Evolutionary conservation across 2,888 invertebrate genomes (phyloP).

Genomic region (Masnerella sp.): DNA sequence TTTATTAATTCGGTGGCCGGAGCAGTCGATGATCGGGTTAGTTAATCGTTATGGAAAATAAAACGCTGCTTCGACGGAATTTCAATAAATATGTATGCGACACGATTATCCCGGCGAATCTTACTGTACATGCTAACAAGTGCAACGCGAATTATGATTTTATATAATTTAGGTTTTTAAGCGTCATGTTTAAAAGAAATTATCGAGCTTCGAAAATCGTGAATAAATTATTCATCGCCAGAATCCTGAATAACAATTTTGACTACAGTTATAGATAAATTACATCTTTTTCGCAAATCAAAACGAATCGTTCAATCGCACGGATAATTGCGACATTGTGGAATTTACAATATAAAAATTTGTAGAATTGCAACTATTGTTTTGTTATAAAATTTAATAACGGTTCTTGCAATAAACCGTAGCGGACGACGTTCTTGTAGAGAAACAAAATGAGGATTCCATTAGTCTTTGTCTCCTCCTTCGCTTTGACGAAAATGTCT

Average conservation of each 20-base stretch:
- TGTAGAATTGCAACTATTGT: too few relatives aligned
- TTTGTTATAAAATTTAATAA: neutral
- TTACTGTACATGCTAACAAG: slow-evolving; percentile 18
- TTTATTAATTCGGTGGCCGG: slow-evolving; percentile 66
- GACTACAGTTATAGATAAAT: too few relatives aligned
- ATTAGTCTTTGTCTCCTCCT: slow-evolving; percentile 1
- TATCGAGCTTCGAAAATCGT: neutral
- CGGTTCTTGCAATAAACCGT: neutral
- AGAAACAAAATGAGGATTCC: slow-evolving; percentile 17
- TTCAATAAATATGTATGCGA: slow-evolving; percentile 52
- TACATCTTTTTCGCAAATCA: too few relatives aligned
- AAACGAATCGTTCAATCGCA: too few relatives aligned
- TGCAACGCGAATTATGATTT: slow-evolving; percentile 28
- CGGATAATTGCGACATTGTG: too few relatives aligned
- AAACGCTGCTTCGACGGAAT: slow-evolving; percentile 22
- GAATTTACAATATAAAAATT: too few relatives aligned
- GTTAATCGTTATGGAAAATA: slow-evolving; percentile 66
- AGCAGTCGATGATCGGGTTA: slow-evolving; percentile 60
- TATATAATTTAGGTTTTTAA: slow-evolving; percentile 6
- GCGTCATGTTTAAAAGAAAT: slow-evolving; percentile 19
- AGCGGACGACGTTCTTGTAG: neutral
- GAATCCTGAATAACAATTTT: neutral
- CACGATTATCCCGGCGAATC: slow-evolving; percentile 35
- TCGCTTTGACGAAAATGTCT: neutral
- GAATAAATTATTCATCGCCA: slow-evolving; percentile 20